These are phyloP conservation scores for Actenoides lindsayi DNA, from an alignment of 2,113 vertebrate species.

Conservation along the genomic window DNA sequence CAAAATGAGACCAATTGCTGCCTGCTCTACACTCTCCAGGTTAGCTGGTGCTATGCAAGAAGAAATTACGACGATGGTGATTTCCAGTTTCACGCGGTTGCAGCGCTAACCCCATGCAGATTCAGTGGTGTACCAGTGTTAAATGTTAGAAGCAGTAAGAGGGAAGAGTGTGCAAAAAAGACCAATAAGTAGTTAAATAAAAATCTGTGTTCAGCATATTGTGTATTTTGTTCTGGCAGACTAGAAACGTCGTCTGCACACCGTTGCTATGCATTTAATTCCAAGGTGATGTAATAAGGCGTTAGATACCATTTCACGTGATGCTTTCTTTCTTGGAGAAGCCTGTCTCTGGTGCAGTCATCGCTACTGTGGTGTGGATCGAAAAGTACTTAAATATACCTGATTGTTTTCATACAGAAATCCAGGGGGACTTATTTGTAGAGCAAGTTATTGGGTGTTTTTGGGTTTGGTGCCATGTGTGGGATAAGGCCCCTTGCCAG, in stretches of 20 bases:
- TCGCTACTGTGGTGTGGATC: not conserved
- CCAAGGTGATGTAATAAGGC: not conserved
- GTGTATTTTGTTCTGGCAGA: not conserved
- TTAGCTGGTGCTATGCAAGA: not conserved
- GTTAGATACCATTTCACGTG: not conserved
- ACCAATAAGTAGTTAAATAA: not conserved
- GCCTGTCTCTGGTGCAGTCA: not conserved
- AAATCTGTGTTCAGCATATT: not conserved
- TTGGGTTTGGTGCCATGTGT: not conserved
- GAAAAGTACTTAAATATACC: not conserved
- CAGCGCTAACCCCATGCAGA: not conserved
- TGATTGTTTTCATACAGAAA: not conserved
- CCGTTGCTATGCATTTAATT: not conserved
- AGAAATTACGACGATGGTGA: not conserved
- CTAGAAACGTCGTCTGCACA: not conserved
- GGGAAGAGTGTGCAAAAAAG: not conserved
- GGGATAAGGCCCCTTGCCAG: not conserved
- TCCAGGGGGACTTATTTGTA: accelerated
- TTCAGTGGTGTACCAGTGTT: not conserved
- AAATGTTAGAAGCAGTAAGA: not conserved
- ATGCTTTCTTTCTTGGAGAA: not conserved
- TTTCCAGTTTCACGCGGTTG: not conserved
- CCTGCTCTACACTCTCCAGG: not conserved
- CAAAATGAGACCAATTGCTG: not conserved
- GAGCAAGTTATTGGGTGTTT: accelerated